Evolutionary conservation across 2,888 invertebrate species (phyloP).

Genomic region (Heliconius aoede): DNA sequence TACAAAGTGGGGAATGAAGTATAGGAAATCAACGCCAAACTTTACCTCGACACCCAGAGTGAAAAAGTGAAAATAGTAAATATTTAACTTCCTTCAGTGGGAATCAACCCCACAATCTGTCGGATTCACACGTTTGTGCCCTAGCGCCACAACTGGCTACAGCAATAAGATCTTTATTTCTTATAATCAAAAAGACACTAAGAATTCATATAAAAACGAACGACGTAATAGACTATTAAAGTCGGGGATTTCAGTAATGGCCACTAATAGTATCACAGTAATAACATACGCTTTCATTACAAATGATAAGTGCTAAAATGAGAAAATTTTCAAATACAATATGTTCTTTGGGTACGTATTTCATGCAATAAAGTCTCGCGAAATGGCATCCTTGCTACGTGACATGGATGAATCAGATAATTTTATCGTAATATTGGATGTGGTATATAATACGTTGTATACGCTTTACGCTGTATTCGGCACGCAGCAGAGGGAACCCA

Average conservation of each 20-base stretch:
- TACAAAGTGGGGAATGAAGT: no score
- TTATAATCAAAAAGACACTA: not conserved
- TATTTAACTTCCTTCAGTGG: no score
- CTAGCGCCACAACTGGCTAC: no score
- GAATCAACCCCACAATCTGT: no score
- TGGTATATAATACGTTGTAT: no score
- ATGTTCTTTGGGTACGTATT: constrained; percentile 60
- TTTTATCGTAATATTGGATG: constrained; percentile 48
- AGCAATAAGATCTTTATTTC: no score
- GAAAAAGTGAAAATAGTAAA: no score
- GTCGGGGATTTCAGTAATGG: constrained; percentile 2
- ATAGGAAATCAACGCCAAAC: no score
- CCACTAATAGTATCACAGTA: constrained; percentile 22
- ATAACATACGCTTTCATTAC: constrained; percentile 30
- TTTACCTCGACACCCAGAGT: no score
- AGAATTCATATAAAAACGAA: constrained; percentile 6
- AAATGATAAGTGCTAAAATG: constrained; percentile 40
- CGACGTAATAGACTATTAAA: constrained; percentile 17
- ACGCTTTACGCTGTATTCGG: no score
- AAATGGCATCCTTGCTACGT: constrained; percentile 60
- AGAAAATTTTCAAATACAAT: constrained; percentile 64
- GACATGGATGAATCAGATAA: constrained; percentile 41
- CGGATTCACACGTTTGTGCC: no score
- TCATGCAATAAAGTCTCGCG: constrained; percentile 64
- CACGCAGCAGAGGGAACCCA: no score